These are phyloP conservation scores for Enteromius anoplus DNA, from an alignment of 2,797 vertebrate species.

Conservation along the genomic window DNA sequence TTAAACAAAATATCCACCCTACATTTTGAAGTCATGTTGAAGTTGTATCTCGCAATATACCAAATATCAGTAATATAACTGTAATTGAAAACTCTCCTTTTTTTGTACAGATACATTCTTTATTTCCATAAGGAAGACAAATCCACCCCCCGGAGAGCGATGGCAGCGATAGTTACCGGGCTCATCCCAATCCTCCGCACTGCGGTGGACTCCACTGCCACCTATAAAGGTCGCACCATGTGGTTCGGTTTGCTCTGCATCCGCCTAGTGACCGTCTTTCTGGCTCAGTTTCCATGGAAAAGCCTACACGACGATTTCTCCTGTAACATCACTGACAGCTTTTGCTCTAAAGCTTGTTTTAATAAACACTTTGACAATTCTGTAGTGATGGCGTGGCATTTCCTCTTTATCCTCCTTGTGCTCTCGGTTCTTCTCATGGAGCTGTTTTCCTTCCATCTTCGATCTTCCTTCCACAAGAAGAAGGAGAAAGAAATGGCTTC, in stretches of 20 bases:
- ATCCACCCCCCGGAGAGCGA: neutral
- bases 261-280: conserved; percentile 63
- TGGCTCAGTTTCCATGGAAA: conserved; percentile 67
- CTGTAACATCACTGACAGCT: conserved; percentile 42
- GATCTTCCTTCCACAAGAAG: conserved; percentile 49
- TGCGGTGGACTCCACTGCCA: conserved; percentile 64
- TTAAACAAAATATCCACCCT: neutral
- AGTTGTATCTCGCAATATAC: neutral
- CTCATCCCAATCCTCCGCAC: conserved; percentile 72
- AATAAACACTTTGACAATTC: conserved; percentile 63
- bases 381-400: conserved; percentile 65
- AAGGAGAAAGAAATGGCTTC: conserved; percentile 38
- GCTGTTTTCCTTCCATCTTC: conserved; percentile 63
- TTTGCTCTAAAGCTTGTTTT: conserved; percentile 62
- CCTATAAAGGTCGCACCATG: conserved; percentile 65
- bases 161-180: conserved; percentile 69
- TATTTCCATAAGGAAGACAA: conserved; percentile 1
- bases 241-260: conserved; percentile 69
- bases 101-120: conserved; percentile 11
- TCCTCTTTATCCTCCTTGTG: conserved; percentile 62
- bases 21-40: neutral
- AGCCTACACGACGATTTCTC: conserved; percentile 62
- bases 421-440: conserved; percentile 68
- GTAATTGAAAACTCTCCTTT: neutral
- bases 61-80: neutral